A percentile compares a stretch with the other conserved stretches of the same genome.
Evolutionary conservation across 2,797 vertebrate genomes (phyloP).

Genomic region (Anguilla obscura): DNA sequence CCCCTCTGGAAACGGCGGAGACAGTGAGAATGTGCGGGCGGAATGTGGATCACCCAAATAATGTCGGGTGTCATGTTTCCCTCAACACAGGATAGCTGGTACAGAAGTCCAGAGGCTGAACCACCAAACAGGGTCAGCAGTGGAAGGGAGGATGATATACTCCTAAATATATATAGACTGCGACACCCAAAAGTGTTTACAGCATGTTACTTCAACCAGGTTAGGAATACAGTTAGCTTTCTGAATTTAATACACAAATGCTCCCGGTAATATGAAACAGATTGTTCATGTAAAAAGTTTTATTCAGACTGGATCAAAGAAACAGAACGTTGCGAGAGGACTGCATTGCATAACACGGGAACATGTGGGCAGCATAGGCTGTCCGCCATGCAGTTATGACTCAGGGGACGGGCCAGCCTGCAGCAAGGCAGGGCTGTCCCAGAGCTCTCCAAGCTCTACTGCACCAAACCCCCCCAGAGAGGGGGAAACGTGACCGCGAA

Average conservation of each 20-base stretch:
- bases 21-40: background rate
- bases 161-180: background rate
- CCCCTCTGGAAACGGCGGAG: background rate
- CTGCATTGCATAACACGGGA: background rate
- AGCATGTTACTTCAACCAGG: background rate
- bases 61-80: background rate
- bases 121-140: background rate
- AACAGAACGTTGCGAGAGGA: background rate
- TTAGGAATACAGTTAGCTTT: background rate
- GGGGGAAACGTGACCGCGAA: constrained; percentile 51
- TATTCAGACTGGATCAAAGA: background rate
- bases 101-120: background rate
- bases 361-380: background rate
- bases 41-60: background rate
- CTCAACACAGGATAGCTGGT: background rate
- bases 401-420: background rate
- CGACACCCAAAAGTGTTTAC: background rate
- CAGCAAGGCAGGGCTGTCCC: constrained; percentile 10
- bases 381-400: background rate
- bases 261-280: background rate
- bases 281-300: background rate
- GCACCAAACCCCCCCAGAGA: background rate
- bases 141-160: background rate
- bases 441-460: background rate
- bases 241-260: background rate